Evolutionary conservation across 53 echinoderm and acorn worm genomes (phyloP), one percentile per base, ranked within the genome.

Genomic region (Luidia sarsii): DNA sequence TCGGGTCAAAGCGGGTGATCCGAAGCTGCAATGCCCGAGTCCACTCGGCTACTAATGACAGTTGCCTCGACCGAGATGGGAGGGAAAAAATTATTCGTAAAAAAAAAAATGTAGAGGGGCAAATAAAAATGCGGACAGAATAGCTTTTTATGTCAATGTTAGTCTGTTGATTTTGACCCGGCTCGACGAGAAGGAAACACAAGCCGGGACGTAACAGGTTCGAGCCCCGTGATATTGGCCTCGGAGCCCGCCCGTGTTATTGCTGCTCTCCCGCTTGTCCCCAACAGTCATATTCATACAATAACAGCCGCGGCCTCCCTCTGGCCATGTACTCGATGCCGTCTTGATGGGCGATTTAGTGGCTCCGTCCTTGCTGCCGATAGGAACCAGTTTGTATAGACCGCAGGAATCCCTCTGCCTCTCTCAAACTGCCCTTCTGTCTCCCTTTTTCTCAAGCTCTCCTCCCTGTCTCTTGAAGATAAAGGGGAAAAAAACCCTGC

Each of bases 141-240:
- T 60, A 37, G 2, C 34, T 34, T 20, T 35, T 35, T 65, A 21
- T 39, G 68, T 56, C 61, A 77, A 39, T 77, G 77, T 77, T 77
- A 77, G 55, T 77, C 31, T 77, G 77, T 77, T 77, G 60, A 60
- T 77, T 60, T 77, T 77, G 19, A 61, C 41, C 61, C 56, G 36
- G 56, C 55, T 11, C 72, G 72, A 24, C 34, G 23, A 41, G 41
- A 41, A n/a, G 6, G 41, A 41, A 11, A 7, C 11, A 7, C 41
- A 41, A 6, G 41, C 6, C 6, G 41, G 41, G 41, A 41, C 6
- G 41, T 7, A 41, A 41, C 41, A 11, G n/a, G 41, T 7, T 41
- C 11, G 41, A 11, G 41, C 41, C 41, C 6, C 11, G 6, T 41
- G 41, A 41, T 11, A 11, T 41, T 41, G 41, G n/a, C n/a, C n/a